These are phyloP conservation scores for Lasiurus cinereus DNA, from an alignment of 2,113 vertebrate species.

Conservation along the genomic window DNA sequence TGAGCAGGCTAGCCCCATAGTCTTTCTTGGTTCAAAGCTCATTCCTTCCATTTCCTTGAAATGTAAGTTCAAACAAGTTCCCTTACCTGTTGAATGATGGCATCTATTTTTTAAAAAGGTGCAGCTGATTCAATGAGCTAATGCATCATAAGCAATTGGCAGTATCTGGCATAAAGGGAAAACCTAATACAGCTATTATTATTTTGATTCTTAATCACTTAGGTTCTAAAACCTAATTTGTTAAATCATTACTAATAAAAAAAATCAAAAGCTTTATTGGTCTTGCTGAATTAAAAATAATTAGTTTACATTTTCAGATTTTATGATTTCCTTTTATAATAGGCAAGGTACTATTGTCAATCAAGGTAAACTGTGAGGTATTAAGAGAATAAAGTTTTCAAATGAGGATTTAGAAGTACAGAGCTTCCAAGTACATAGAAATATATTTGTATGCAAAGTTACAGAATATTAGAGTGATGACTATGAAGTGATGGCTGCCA, in stretches of 20 bases:
- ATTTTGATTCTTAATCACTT: conserved; percentile 28
- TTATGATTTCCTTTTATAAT: not conserved
- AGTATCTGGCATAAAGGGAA: not conserved
- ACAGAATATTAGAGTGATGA: not conserved
- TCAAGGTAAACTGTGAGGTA: not conserved
- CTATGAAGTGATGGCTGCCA: not conserved
- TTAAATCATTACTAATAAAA: not conserved
- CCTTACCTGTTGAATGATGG: not conserved
- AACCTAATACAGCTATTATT: not conserved
- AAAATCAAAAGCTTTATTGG: not conserved
- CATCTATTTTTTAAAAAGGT: not conserved
- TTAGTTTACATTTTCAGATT: not conserved
- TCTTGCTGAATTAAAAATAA: conserved; percentile 51
- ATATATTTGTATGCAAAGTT: not conserved
- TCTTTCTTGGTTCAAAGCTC: not conserved
- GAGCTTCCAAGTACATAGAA: not conserved
- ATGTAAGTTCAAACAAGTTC: not conserved
- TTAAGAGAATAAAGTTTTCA: not conserved
- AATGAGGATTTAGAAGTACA: not conserved
- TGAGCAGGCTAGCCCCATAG: not conserved
- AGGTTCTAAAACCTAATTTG: conserved; percentile 38
- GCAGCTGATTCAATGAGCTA: not conserved
- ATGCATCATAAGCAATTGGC: not conserved
- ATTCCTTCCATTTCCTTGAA: not conserved
- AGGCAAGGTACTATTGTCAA: not conserved